phyloP scores from a whole-genome alignment of 2,113 vertebrate species.

The Rhynchopsitta pachyrhyncha region DNA sequence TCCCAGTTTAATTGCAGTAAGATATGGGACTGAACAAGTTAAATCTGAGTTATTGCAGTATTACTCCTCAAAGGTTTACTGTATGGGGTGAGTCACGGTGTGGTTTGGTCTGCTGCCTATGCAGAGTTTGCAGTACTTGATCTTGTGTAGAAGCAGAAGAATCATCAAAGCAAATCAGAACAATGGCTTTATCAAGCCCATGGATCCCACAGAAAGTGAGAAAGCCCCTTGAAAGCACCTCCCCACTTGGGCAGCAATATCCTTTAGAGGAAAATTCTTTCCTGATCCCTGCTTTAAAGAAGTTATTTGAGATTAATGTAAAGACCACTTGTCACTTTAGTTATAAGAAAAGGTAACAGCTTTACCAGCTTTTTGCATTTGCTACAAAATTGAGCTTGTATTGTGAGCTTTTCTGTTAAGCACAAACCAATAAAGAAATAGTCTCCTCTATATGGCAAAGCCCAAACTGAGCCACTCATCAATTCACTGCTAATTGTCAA shows the following conservation, averaged over 20 bases:
- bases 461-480: not conserved
- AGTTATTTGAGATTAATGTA: constrained; percentile 58
- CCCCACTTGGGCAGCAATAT: not conserved
- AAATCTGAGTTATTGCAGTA: not conserved
- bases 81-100: constrained; percentile 5
- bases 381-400: not conserved
- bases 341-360: constrained; percentile 42
- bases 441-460: not conserved
- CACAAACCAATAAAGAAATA: not conserved
- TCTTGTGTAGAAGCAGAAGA: not conserved
- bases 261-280: constrained; percentile 55
- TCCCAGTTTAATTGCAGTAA: not conserved
- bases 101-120: constrained; percentile 13
- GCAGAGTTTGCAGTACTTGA: not conserved
- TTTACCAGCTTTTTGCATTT: constrained; percentile 41
- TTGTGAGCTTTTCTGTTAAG: not conserved
- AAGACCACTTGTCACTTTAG: constrained; percentile 61
- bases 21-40: not conserved
- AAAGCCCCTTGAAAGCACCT: not conserved
- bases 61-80: constrained; percentile 5
- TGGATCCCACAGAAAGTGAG: constrained; percentile 16
- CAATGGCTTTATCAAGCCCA: not conserved
- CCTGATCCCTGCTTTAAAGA: constrained; percentile 35
- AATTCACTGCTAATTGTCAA: constrained; percentile 55
- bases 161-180: not conserved